Evolutionary conservation across 1,140 invertebrate genomes (phyloP), one percentile per base, ranked within the genome.

Genomic region (Drosophila bocki): DNA sequence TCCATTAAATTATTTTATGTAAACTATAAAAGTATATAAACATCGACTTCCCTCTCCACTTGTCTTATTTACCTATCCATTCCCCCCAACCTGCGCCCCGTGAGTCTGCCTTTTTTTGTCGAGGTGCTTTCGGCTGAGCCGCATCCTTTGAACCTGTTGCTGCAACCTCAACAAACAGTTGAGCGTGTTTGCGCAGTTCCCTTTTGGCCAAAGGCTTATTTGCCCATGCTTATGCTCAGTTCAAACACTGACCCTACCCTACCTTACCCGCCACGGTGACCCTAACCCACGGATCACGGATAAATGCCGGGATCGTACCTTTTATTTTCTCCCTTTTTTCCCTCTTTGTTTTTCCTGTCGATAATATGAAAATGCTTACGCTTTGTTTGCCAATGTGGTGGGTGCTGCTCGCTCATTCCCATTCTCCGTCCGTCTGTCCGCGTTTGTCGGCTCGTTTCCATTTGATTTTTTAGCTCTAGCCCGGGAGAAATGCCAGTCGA

Each of bases 71-170:
- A 42, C 29, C 26, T 68, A 29, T n/a, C 4, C 45, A 35, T 54
- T 54, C 7, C 45, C 37, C 13, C 42, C 41, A 33, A 19, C 50
- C 50, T 32, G 1, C 26, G 53, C 9, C 65, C 32, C 54, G 22
- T 59, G 69, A 71, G 69, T 50, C 64, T 71, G 65, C 53, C 82
- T 51, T 51, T 63, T 63, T 54, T 62, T 68, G 41, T 35, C 35
- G 47, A 56, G 35, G 53, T 56, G 53, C 53, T 56, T 44, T 42
- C 19, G 42, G 11, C 32, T 37, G 62, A 26, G 54, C 78, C 81
- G 78, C 84, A 91, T 88, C 83, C 87, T 91, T 91, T 91, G 88
- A 91, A 87, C 78, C 85, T 84, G 78, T 78, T 83, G 80, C 80
- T 75, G 39, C 65, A 85, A 90, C 85, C 85, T 88, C 85, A 88